Percentiles rank a stretch among this genome's conserved stretches.
These are phyloP conservation scores for Nemoura dubitans DNA, from an alignment of 2,888 invertebrate genomes.

Conservation along the genomic window DNA sequence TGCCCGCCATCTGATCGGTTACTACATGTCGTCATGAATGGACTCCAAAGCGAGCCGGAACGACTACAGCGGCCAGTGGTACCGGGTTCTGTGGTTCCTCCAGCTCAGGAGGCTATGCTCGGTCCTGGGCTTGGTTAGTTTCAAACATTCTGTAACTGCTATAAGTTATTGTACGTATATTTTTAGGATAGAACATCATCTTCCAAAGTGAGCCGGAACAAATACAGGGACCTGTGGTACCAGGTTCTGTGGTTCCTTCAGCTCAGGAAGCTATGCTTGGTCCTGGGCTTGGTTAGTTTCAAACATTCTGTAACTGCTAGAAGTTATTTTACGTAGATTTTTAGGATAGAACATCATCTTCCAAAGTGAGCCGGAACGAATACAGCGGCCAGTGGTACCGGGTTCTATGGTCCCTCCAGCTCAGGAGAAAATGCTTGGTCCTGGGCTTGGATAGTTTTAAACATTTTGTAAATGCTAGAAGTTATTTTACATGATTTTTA, in stretches of 20 bases:
- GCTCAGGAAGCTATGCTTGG: conserved; percentile 68
- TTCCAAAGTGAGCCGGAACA: conserved; percentile 82
- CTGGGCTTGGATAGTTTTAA: conserved; percentile 65
- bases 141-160: neutral
- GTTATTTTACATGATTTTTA: too few relatives aligned
- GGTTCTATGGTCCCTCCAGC: conserved; percentile 62
- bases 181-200: too few relatives aligned
- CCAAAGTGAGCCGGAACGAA: conserved; percentile 79
- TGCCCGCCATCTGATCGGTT: conserved; percentile 96
- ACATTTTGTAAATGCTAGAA: neutral
- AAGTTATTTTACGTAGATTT: too few relatives aligned
- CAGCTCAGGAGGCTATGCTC: conserved; percentile 67
- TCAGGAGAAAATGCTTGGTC: conserved; percentile 69
- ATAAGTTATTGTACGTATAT: too few relatives aligned
- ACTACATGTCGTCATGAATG: conserved; percentile 84
- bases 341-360: too few relatives aligned
- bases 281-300: conserved; percentile 67
- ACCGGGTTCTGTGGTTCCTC: conserved; percentile 62
- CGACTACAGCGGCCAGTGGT: conserved; percentile 62
- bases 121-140: conserved; percentile 70
- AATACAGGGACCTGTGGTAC: conserved; percentile 63
- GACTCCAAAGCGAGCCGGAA: conserved; percentile 85
- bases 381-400: conserved; percentile 63
- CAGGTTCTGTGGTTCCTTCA: conserved; percentile 62
- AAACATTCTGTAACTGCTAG: neutral